Conservation (phyloP, 2,797 vertebrate genomes). For the Fundulus diaphanus region DNA sequence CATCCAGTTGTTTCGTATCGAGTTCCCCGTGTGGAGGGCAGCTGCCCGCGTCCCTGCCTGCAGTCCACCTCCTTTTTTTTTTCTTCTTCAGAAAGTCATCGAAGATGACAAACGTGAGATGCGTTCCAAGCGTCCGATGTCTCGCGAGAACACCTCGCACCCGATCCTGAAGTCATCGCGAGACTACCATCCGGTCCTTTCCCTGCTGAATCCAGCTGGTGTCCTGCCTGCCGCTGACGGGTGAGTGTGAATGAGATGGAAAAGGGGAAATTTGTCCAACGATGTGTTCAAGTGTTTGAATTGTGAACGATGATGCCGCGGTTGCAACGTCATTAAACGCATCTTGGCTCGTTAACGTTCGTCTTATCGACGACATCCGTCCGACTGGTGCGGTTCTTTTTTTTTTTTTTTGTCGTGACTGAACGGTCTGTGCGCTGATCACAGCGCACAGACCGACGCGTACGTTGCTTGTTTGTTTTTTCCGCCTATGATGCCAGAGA, state of each 20-base stretch:
- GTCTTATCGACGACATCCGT: slow-evolving; percentile 57
- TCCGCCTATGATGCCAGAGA: neutral
- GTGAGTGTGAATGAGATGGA: slow-evolving; percentile 78
- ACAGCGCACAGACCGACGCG: slow-evolving; percentile 46
- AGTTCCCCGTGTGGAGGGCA: neutral
- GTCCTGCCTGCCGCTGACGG: slow-evolving; percentile 71
- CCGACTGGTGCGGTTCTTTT: slow-evolving; percentile 53
- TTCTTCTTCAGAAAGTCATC: slow-evolving; percentile 28
- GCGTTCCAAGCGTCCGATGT: slow-evolving; percentile 8
- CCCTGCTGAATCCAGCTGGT: slow-evolving; percentile 77
- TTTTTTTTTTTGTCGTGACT: slow-evolving; percentile 72
- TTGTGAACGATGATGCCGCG: neutral
- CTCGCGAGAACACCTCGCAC: slow-evolving; percentile 64
- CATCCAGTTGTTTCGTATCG: neutral
- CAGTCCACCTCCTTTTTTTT: neutral
- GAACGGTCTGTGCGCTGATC: slow-evolving; percentile 38
- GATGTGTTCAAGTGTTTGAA: slow-evolving; percentile 10
- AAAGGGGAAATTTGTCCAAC: slow-evolving; percentile 48
- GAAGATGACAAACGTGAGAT: slow-evolving; percentile 28
- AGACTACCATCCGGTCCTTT: slow-evolving; percentile 70
- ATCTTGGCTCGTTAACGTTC: neutral
- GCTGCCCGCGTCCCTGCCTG: neutral
- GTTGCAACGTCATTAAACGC: neutral
- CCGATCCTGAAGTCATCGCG: slow-evolving; percentile 67
- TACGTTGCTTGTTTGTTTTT: too few relatives aligned